Percentiles rank a stretch among this genome's conserved stretches.
Evolutionary conservation across 2,797 vertebrate species (phyloP).

Genomic region (Acipenser ruthenus): DNA sequence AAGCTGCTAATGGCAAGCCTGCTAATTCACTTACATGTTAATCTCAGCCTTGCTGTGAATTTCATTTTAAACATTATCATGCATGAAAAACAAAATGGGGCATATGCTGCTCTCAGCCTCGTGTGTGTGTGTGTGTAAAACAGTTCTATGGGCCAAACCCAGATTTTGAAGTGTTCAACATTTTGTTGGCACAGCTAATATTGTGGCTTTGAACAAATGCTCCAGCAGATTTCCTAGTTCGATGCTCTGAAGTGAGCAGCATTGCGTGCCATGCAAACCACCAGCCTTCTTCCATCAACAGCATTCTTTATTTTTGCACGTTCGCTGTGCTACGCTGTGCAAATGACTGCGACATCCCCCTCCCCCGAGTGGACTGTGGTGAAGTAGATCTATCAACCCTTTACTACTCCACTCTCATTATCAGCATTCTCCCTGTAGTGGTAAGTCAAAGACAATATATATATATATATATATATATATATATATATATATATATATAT

Average conservation of each 20-base stretch:
- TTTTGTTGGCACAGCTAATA: slow-evolving; percentile 40
- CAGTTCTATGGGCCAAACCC: slow-evolving; percentile 23
- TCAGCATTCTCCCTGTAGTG: not conserved
- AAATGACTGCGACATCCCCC: slow-evolving; percentile 62
- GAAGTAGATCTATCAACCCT: slow-evolving; percentile 9
- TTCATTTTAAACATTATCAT: too few species aligned
- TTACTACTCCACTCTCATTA: not conserved
- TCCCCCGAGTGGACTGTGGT: slow-evolving; percentile 6
- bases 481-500: too few species aligned
- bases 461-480: too few species aligned
- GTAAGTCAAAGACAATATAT: not conserved
- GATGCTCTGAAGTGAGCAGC: slow-evolving; percentile 31
- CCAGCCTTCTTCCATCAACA: slow-evolving; percentile 28
- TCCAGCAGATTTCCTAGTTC: not conserved
- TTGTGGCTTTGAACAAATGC: slow-evolving; percentile 38
- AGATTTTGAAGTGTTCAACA: slow-evolving; percentile 33
- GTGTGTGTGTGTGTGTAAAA: slow-evolving; percentile 19
- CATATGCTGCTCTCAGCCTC: too few species aligned
- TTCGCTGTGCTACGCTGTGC: slow-evolving; percentile 49
- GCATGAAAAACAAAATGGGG: too few species aligned
- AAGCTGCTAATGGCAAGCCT: too few species aligned
- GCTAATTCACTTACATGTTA: too few species aligned
- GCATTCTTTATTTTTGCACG: slow-evolving; percentile 33
- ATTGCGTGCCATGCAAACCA: slow-evolving; percentile 48
- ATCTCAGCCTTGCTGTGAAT: too few species aligned